A percentile compares a stretch with the other conserved stretches of the same genome.
Conservation (phyloP, 2,797 vertebrate species). For the Hylomyscus alleni region DNA sequence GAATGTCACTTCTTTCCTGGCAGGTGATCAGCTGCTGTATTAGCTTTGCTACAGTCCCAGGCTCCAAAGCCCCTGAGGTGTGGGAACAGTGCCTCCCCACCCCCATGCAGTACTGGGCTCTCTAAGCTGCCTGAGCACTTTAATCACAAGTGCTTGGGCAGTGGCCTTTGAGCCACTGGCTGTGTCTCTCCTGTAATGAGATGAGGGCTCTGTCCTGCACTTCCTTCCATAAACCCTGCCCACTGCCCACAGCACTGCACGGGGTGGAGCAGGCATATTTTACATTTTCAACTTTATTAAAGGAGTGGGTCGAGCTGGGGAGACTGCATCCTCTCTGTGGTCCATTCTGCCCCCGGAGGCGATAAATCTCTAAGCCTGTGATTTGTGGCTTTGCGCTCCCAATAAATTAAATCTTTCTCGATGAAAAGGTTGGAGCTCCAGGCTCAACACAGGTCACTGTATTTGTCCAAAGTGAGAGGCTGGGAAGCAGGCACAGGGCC, state of each 20-base stretch:
- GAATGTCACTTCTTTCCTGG: background rate
- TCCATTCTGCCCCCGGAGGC: constrained; percentile 89
- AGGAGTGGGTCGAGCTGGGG: constrained; percentile 90
- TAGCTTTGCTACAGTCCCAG: no score
- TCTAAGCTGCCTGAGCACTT: constrained; percentile 80
- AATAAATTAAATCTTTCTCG: constrained; percentile 89
- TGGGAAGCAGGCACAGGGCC: background rate
- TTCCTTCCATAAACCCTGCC: constrained; percentile 89
- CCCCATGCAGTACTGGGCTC: background rate
- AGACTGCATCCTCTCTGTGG: constrained; percentile 87
- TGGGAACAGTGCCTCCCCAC: constrained; percentile 47
- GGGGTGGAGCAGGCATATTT: constrained; percentile 86
- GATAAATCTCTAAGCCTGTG: constrained; percentile 91
- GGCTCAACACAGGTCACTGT: constrained; percentile 81
- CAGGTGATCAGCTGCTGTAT: background rate
- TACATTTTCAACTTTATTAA: constrained; percentile 94
- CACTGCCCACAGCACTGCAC: constrained; percentile 91
- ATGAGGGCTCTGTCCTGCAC: constrained; percentile 88
- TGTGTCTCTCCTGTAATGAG: constrained; percentile 92
- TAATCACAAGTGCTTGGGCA: constrained; percentile 69
- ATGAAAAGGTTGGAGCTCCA: constrained; percentile 83
- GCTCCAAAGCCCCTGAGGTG: background rate
- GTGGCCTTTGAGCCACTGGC: constrained; percentile 74
- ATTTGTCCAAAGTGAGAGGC: constrained; percentile 70
- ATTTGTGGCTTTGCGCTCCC: constrained; percentile 86